Evolutionary conservation across 2,797 vertebrate genomes (phyloP), one percentile per base, ranked within the genome.

Genomic region (Epinephelus awoara): DNA sequence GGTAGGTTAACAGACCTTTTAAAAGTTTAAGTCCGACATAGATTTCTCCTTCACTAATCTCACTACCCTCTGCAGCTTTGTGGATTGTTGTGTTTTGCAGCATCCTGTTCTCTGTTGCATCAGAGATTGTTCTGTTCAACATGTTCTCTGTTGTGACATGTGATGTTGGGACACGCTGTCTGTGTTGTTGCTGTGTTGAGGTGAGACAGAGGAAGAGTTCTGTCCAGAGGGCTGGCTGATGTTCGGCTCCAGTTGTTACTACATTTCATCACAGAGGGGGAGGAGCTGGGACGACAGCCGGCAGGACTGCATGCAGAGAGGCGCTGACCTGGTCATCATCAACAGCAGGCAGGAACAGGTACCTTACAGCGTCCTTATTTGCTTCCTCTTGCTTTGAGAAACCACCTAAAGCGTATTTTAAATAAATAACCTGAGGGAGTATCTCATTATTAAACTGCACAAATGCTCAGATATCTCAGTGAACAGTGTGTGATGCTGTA

Each of bases 271-370:
- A 0, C 34, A 62, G 66, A 67, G 44, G 10, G 38, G 38, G 56
- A 68, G 8, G 12, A 74, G 5, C 54, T 90, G 88, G 89, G 54
- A 84, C 15, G 4, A 5, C n/a, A 85, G 83, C 72, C 68, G 67
- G 21, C 29, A 1, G 42, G 52, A 85, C 58, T 92, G 91, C 57
- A 1, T 40, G 58, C 46, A 18, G 52, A 87, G 72, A 42, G 57
- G 25, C 2, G 85, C 85, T 4, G 80, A 90, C 55, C 82, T 92
- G 64, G 89, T 86, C 55, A 50, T 91, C 71, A 70, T 91, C 40
- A 19, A 80, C 72, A 79, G 40, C 88, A 72, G 11, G 25, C 57
- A 63, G 79, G 88, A 91, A 44, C 91, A 89, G 86, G 89, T 92
- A 55, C 21, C 12, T 11, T 17, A 44, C n/a, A 61, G 17, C 19